These are phyloP conservation scores for Plecturocebus donacophilus DNA, from an alignment of 2,113 vertebrate species.

Conservation along the genomic window DNA sequence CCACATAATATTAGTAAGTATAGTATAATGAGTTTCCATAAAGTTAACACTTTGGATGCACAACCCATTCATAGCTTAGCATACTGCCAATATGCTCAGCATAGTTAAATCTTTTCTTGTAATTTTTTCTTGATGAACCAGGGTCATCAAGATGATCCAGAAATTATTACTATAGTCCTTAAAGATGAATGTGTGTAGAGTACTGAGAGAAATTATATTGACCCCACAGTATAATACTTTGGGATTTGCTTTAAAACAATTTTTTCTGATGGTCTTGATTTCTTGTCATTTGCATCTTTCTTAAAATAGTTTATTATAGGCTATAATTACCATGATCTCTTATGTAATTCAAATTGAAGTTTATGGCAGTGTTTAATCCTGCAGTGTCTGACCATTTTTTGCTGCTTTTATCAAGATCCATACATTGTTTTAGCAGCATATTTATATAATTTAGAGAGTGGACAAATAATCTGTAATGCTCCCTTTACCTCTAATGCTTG, in stretches of 20 bases:
- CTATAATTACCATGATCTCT: neutral
- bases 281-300: neutral
- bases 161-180: neutral
- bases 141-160: neutral
- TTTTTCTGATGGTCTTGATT: neutral
- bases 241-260: neutral
- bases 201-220: neutral
- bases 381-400: neutral
- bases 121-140: slow-evolving; percentile 28
- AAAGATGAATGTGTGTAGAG: neutral
- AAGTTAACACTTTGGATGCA: neutral
- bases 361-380: neutral
- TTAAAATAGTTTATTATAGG: neutral
- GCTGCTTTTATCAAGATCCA: slow-evolving; percentile 10
- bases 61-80: neutral
- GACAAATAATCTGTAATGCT: neutral
- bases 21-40: neutral
- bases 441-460: neutral
- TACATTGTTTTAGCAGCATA: slow-evolving; percentile 41
- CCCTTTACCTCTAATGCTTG: neutral
- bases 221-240: neutral
- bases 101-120: slow-evolving; percentile 6
- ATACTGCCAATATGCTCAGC: neutral
- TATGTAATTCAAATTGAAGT: neutral
- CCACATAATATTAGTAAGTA: neutral